Percentiles rank a stretch among this genome's conserved stretches.
Conservation (phyloP, 1,140 invertebrate genomes). For the Teleogryllus occipitalis region DNA sequence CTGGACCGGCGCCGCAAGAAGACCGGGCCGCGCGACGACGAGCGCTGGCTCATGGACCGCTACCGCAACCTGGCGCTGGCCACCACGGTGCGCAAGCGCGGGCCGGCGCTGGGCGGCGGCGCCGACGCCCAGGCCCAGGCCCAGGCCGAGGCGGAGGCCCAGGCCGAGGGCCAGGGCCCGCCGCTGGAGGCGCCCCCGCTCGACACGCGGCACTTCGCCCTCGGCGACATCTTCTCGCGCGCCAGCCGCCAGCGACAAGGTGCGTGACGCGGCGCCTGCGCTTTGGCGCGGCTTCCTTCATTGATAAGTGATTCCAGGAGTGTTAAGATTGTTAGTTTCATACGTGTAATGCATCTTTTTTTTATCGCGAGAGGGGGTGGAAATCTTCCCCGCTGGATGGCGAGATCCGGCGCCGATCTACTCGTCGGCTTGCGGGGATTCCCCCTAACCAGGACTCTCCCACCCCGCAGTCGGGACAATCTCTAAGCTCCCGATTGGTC, state of each 20-base stretch:
- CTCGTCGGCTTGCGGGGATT: no score
- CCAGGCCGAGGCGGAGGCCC: background rate
- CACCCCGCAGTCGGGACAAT: no score
- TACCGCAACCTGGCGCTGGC: constrained; percentile 38
- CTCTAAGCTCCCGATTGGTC: no score
- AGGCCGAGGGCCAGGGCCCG: background rate
- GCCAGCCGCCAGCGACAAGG: background rate
- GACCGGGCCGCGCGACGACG: constrained; percentile 36
- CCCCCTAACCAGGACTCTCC: no score
- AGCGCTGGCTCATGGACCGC: constrained; percentile 46
- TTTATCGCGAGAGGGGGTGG: no score
- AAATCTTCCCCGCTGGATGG: no score
- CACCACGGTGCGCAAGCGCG: constrained; percentile 12
- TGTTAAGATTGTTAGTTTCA: no score
- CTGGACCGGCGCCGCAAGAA: constrained; percentile 68
- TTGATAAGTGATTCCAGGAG: no score
- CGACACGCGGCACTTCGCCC: background rate
- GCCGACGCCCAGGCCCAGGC: background rate
- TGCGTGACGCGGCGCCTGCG: background rate
- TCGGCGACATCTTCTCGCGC: background rate
- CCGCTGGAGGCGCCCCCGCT: background rate
- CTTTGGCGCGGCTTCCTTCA: no score
- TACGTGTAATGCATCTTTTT: no score
- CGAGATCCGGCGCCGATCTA: no score
- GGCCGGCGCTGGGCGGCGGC: background rate